Conservation (phyloP, 2,113 vertebrate genomes). For the Cardinalis cardinalis region DNA sequence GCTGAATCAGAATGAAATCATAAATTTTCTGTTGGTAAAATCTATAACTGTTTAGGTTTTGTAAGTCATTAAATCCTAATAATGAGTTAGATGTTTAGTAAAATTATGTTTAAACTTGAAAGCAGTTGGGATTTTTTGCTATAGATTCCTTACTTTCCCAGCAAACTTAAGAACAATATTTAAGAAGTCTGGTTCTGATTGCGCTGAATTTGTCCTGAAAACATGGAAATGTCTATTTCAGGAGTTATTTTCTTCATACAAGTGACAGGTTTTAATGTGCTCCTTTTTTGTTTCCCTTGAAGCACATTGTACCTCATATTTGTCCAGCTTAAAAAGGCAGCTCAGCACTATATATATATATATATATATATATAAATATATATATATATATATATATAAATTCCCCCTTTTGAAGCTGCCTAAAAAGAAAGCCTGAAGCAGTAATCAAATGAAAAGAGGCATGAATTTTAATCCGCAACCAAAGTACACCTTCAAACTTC, state of each 20-base stretch:
- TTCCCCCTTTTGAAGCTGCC: constrained; percentile 7
- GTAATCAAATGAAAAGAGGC: constrained; percentile 24
- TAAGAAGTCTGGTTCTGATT: not conserved
- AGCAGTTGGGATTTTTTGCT: not conserved
- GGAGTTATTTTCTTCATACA: not conserved
- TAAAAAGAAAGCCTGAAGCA: constrained; percentile 39
- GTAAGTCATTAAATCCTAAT: not conserved
- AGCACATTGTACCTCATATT: constrained; percentile 9
- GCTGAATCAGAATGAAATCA: not conserved
- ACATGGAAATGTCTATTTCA: not conserved
- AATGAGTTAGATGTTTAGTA: not conserved
- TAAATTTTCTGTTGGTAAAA: not conserved
- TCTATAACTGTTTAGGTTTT: not conserved
- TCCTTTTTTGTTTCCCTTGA: constrained; percentile 38
- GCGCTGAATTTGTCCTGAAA: not conserved
- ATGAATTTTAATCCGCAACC: constrained; percentile 53
- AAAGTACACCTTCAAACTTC: constrained; percentile 29
- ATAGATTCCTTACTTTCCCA: not conserved
- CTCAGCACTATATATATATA: not conserved
- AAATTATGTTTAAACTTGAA: not conserved
- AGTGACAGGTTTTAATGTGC: constrained; percentile 13
- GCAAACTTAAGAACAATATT: not conserved
- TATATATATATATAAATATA: not conserved
- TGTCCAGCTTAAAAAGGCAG: constrained; percentile 30
- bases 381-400: not conserved